Evolutionary conservation across 2,888 invertebrate genomes (phyloP).

Genomic region (Watsonalla binaria): DNA sequence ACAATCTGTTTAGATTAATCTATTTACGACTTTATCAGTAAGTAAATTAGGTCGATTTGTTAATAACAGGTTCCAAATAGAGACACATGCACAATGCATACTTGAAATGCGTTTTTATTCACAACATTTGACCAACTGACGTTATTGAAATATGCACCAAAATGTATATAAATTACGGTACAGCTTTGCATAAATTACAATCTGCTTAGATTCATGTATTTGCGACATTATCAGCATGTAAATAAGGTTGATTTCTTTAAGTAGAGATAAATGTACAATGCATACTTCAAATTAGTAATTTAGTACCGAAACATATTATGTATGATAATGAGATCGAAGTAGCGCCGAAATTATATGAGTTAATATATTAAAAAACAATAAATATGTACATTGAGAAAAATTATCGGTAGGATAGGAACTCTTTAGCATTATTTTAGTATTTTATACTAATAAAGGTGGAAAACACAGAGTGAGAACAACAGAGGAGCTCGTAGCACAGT

Average conservation of each 20-base stretch:
- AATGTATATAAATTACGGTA: too few species aligned
- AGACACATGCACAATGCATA: too few species aligned
- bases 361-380: slow-evolving; percentile 1
- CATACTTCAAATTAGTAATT: neutral
- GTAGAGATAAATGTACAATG: neutral
- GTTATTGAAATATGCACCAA: too few species aligned
- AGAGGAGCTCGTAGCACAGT: too few species aligned
- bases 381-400: slow-evolving; percentile 1
- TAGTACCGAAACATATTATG: neutral
- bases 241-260: neutral
- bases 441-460: too few species aligned
- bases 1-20: neutral
- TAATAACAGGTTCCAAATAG: too few species aligned
- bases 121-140: too few species aligned
- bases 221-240: neutral
- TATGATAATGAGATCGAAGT: neutral
- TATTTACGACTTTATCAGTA: neutral
- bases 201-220: neutral
- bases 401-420: neutral
- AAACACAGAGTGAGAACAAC: too few species aligned
- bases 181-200: neutral
- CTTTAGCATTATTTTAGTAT: neutral
- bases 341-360: neutral
- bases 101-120: too few species aligned
- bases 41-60: neutral